Evolutionary conservation across 1,140 invertebrate species (phyloP), one percentile per base, ranked within the genome.

Genomic region (Danaus plexippus): DNA sequence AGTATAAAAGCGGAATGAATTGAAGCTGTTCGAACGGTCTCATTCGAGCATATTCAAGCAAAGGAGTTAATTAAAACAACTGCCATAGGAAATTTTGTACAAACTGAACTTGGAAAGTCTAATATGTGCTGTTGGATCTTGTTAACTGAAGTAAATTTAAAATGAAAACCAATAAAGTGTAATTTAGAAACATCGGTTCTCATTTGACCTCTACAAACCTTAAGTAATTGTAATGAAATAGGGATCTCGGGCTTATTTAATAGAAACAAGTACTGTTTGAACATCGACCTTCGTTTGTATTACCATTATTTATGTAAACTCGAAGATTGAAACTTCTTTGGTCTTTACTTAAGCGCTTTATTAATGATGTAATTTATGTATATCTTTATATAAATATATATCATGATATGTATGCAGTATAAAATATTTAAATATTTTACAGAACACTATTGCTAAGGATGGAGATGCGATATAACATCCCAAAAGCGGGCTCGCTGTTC

Each of bases 101-200:
- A 64, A 64, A 64, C 57, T 1, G 18, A 64, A 59, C 54, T 64
- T 13, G 15, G 15, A 41, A 64, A 64, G 57, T 54, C 47, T 54
- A 64, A 64, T 64, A 64, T 64, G 62, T 57, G 62, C 57, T 52
- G 42, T 45, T 22, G 57, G 53, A 64, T 59, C 61, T 64, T 59
- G 62, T 59, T 64, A 64, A 50, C 46, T 59, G 46, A 57, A 59
- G 52, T 52, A 49, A 59, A 59, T 59, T 59, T 54, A 52, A 53
- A 56, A 47, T 41, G 11, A 43, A 42, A 49, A 45, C 56, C 50
- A 58, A 59, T 59, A 49, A 54, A 54, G 57, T 59, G 53, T 53
- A 32, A 59, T 56, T 43, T 18, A 56, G 54, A 56, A 56, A 56
- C 47, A 49, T 59, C 44, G 47, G 45, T 32, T 50, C 48, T 52